Percentiles rank a stretch among this genome's conserved stretches.
phyloP scores from a whole-genome alignment of 2,888 invertebrate genomes.

The Agrypnus murinus region DNA sequence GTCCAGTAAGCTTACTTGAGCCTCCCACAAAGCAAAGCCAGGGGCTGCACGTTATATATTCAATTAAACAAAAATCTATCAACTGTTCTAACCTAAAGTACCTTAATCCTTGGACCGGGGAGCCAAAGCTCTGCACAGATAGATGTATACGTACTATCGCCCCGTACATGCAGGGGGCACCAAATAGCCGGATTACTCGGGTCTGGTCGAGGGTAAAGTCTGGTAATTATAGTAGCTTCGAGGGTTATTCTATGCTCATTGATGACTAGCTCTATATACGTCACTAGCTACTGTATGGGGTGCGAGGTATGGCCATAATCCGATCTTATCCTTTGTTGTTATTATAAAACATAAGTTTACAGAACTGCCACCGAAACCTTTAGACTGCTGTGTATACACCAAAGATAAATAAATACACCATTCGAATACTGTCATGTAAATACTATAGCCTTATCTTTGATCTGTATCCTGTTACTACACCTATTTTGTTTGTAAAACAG shows the following conservation, averaged over 20 bases:
- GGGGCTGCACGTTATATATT: constrained; percentile 77
- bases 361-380: constrained; percentile 35
- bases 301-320: constrained; percentile 63
- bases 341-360: constrained; percentile 61
- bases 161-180: constrained; percentile 58
- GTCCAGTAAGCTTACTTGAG: constrained; percentile 69
- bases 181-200: constrained; percentile 68
- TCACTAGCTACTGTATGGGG: constrained; percentile 55
- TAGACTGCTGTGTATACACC: constrained; percentile 20
- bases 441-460: constrained; percentile 23
- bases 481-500: constrained; percentile 29
- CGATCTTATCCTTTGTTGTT: constrained; percentile 67
- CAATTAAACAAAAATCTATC: constrained; percentile 83
- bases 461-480: constrained; percentile 11
- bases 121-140: constrained; percentile 61
- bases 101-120: constrained; percentile 68
- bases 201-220: constrained; percentile 65
- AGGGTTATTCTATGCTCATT: constrained; percentile 69
- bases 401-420: constrained; percentile 32
- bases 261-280: constrained; percentile 65
- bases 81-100: constrained; percentile 72
- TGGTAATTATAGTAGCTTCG: constrained; percentile 69
- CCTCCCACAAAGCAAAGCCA: constrained; percentile 67
- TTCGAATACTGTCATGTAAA: constrained; percentile 27
- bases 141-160: constrained; percentile 58